A percentile compares a stretch with the other conserved stretches of the same genome.
Conservation (phyloP, 2,888 invertebrate genomes). For the Cacoxenus indagator region DNA sequence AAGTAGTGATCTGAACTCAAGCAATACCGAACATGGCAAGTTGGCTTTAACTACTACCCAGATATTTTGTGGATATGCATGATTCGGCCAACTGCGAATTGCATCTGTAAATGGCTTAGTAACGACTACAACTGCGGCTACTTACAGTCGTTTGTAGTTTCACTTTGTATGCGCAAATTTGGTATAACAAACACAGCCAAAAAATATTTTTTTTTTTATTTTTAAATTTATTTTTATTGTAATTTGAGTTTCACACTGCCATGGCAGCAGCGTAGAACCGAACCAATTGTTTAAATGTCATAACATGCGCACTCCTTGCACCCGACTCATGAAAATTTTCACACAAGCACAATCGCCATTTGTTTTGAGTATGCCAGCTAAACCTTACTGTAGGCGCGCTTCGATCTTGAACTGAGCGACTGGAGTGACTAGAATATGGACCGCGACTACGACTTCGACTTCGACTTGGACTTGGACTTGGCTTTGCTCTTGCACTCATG, state of each 20-base stretch:
- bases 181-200: background rate
- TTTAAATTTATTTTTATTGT: too few species aligned
- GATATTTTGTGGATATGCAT: too few species aligned
- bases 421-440: too few species aligned
- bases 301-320: background rate
- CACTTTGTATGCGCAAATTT: slow-evolving; percentile 6
- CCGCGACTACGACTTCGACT: background rate
- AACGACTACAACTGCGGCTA: too few species aligned
- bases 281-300: slow-evolving; percentile 9
- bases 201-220: too few species aligned
- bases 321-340: too few species aligned
- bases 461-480: background rate
- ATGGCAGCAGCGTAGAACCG: background rate
- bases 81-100: too few species aligned
- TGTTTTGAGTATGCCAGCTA: background rate
- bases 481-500: too few species aligned
- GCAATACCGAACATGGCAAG: too few species aligned
- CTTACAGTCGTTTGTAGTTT: background rate
- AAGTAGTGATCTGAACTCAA: too few species aligned
- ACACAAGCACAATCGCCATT: background rate
- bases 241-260: background rate
- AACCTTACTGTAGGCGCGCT: background rate
- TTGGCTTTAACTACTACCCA: too few species aligned
- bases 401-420: background rate
- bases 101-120: too few species aligned